phyloP scores from a whole-genome alignment of 2,113 vertebrate genomes.

The Alouatta palliata region DNA sequence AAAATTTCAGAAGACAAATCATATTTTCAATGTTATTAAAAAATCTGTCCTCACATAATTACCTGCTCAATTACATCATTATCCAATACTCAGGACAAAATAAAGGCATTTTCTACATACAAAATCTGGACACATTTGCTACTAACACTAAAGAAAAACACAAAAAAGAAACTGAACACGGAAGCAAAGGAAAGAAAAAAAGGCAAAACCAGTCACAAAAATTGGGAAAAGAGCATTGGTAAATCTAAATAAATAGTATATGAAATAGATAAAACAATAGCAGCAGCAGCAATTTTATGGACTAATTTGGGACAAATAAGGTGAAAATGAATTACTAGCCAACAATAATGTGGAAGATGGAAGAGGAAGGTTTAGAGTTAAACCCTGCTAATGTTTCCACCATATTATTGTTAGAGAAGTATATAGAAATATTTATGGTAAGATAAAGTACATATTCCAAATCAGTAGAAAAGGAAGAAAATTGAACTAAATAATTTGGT shows the following conservation, averaged over 20 bases:
- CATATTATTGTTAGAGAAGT: background rate
- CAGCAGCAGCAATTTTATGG: background rate
- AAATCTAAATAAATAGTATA: background rate
- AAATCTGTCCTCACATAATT: background rate
- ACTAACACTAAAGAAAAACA: background rate
- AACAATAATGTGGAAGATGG: background rate
- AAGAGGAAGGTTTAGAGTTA: background rate
- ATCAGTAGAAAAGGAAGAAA: background rate
- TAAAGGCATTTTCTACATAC: background rate
- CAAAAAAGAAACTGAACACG: background rate
- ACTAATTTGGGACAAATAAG: background rate
- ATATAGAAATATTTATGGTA: background rate
- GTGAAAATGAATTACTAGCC: background rate
- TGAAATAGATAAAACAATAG: background rate
- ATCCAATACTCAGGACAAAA: background rate
- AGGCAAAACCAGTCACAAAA: background rate
- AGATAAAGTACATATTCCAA: background rate
- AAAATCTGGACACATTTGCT: background rate
- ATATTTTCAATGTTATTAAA: background rate
- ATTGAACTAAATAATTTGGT: background rate
- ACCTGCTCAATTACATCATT: background rate
- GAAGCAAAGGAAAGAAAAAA: background rate
- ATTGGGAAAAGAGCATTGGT: background rate
- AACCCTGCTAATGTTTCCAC: background rate
- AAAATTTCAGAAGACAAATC: background rate